Evolutionary conservation across 2,888 invertebrate genomes (phyloP).

Genomic region (Xanthia icteritia): DNA sequence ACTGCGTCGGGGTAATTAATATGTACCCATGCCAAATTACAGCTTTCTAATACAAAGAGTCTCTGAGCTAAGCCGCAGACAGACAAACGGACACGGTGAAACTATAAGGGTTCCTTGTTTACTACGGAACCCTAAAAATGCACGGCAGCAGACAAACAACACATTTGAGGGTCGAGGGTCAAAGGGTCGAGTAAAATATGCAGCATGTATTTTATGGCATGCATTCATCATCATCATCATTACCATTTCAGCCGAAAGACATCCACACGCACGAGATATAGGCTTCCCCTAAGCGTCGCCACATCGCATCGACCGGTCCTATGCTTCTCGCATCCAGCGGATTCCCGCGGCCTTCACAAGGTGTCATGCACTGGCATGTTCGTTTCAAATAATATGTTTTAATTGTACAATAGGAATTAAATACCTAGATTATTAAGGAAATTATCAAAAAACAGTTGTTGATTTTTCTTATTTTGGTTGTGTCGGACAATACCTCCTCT

Average conservation of each 20-base stretch:
- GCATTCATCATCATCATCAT: background rate
- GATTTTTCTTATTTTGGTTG: background rate
- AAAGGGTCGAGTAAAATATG: background rate
- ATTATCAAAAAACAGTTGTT: background rate
- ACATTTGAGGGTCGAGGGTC: background rate
- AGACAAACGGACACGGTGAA: no score
- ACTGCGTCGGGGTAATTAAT: no score
- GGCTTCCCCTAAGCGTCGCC: background rate
- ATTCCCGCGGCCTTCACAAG: background rate
- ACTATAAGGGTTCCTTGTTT: no score
- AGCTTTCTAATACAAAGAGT: no score
- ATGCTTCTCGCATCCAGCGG: background rate
- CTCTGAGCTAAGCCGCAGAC: no score
- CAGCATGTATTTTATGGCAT: background rate
- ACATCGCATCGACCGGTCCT: background rate
- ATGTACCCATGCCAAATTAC: no score
- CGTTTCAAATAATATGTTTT: background rate
- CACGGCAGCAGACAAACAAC: background rate
- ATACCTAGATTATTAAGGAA: background rate
- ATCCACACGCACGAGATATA: background rate
- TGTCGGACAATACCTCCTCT: background rate
- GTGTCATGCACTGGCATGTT: background rate
- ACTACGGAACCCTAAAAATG: background rate
- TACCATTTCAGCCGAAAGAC: background rate
- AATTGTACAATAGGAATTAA: no score